Evolutionary conservation across 2,113 vertebrate species (phyloP).

Genomic region (Grammomys surdaster): DNA sequence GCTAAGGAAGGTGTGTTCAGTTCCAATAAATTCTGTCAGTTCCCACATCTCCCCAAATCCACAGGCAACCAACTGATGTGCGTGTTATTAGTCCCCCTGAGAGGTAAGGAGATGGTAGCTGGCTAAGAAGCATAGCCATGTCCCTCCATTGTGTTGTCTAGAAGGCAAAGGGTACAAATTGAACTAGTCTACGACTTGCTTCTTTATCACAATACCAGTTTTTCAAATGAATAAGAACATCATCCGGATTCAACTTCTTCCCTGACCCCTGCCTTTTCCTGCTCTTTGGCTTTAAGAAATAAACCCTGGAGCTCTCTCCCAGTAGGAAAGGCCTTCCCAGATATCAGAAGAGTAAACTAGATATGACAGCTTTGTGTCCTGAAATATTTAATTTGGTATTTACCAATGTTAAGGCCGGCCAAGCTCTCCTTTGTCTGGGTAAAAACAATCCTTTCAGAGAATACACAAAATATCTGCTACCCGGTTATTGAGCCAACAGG

Average conservation of each 20-base stretch:
- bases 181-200: background rate
- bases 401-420: conserved; percentile 26
- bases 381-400: conserved; percentile 12
- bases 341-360: background rate
- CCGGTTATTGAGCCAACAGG: conserved; percentile 52
- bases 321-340: background rate
- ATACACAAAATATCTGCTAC: conserved; percentile 35
- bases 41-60: no score
- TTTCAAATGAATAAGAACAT: background rate
- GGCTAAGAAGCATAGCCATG: background rate
- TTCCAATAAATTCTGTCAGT: no score
- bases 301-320: background rate
- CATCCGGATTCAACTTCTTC: background rate
- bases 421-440: conserved; percentile 36
- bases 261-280: background rate
- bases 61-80: background rate
- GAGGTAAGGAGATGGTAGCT: background rate
- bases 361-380: background rate
- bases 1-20: no score
- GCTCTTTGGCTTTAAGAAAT: conserved; percentile 23
- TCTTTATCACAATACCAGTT: background rate
- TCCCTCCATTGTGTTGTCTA: background rate
- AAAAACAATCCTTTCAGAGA: conserved; percentile 51
- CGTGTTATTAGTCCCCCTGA: background rate
- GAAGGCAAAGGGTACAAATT: background rate